These are phyloP conservation scores for Asbolus verrucosus DNA, from an alignment of 1,140 invertebrate species.

Conservation along the genomic window DNA sequence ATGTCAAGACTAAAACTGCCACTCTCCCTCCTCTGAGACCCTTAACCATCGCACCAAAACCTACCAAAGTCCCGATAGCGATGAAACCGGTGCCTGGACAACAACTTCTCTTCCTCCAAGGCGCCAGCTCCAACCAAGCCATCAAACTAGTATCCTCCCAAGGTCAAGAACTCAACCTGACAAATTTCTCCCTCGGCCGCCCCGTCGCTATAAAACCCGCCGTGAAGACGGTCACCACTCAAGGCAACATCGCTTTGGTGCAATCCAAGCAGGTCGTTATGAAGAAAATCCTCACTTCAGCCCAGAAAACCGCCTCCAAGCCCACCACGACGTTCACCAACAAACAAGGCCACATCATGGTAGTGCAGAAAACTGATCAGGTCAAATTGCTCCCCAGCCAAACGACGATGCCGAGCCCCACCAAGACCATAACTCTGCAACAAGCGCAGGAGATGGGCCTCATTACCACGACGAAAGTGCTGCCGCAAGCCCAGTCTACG, in stretches of 20 bases:
- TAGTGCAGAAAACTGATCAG: slow-evolving; percentile 59
- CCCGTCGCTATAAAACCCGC: slow-evolving; percentile 61
- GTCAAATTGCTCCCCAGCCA: slow-evolving; percentile 55
- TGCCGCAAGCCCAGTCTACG: slow-evolving; percentile 65
- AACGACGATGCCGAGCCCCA: slow-evolving; percentile 65
- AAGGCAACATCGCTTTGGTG: slow-evolving; percentile 53
- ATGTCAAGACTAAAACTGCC: slow-evolving; percentile 55
- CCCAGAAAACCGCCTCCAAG: slow-evolving; percentile 54
- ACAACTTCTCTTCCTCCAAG: slow-evolving; percentile 61
- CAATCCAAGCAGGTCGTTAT: slow-evolving; percentile 61
- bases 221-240: slow-evolving; percentile 48
- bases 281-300: slow-evolving; percentile 60
- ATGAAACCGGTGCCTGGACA: slow-evolving; percentile 60
- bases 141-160: slow-evolving; percentile 62
- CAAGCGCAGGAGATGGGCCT: slow-evolving; percentile 78
- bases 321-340: slow-evolving; percentile 47
- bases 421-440: slow-evolving; percentile 78
- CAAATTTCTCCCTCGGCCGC: slow-evolving; percentile 59
- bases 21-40: slow-evolving; percentile 61
- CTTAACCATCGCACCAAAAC: slow-evolving; percentile 64
- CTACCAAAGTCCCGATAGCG: slow-evolving; percentile 61
- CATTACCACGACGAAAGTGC: slow-evolving; percentile 69
- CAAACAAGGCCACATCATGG: slow-evolving; percentile 54
- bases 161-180: slow-evolving; percentile 61
- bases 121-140: slow-evolving; percentile 57